A percentile compares a stretch with the other conserved stretches of the same genome.
Evolutionary conservation across 2,797 vertebrate species (phyloP).

Genomic region (Cynopterus sphinx): DNA sequence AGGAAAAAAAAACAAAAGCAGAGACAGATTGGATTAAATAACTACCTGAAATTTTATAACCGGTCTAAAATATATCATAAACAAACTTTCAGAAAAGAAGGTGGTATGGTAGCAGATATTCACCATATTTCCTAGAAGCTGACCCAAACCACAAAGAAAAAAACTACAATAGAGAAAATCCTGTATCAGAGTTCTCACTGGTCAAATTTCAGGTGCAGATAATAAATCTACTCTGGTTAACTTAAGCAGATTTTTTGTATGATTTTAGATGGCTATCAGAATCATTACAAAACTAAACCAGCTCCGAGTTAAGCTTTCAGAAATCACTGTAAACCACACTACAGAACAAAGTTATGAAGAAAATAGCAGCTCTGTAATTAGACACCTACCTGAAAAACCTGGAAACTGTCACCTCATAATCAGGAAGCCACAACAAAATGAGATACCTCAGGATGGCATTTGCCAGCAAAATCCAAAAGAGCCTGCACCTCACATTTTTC

Average conservation of each 20-base stretch:
- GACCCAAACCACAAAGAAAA: not conserved
- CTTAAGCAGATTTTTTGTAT: not conserved
- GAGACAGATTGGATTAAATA: not conserved
- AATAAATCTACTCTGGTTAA: not conserved
- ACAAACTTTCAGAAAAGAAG: not conserved
- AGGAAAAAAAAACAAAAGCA: not conserved
- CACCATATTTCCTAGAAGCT: not conserved
- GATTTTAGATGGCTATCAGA: not conserved
- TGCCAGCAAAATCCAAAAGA: not conserved
- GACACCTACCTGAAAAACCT: not conserved
- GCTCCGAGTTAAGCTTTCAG: not conserved
- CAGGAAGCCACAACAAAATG: not conserved
- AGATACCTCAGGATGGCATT: not conserved
- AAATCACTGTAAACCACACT: not conserved
- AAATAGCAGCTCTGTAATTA: not conserved
- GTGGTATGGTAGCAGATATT: not conserved
- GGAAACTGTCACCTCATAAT: not conserved
- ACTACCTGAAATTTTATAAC: not conserved
- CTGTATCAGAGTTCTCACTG: not conserved
- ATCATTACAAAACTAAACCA: conserved; percentile 24
- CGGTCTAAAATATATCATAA: not conserved
- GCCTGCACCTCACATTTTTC: not conserved
- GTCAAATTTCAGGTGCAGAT: not conserved
- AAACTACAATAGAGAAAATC: not conserved
- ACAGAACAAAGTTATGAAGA: not conserved